Evolutionary conservation across 2,888 invertebrate species (phyloP).

Genomic region (Ophion ellenae): DNA sequence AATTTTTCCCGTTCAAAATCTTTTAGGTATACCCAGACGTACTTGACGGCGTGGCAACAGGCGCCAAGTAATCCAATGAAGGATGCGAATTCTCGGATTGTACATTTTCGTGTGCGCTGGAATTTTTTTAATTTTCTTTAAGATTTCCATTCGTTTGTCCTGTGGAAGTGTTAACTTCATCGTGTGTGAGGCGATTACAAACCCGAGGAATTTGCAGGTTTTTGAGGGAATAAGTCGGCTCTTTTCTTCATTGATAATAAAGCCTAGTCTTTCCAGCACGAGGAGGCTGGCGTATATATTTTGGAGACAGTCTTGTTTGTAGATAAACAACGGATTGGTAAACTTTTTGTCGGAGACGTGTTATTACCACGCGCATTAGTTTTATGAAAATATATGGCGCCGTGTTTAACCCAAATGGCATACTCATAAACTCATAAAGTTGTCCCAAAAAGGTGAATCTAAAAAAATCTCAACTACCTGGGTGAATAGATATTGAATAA

Average conservation of each 20-base stretch:
- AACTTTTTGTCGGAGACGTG: conserved; percentile 19
- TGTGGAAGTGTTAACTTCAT: conserved; percentile 38
- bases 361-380: conserved; percentile 7
- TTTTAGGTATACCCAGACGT: conserved; percentile 20
- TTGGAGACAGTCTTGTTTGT: background rate
- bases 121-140: conserved; percentile 33
- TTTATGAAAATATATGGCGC: conserved; percentile 39
- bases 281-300: conserved; percentile 1
- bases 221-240: conserved; percentile 33
- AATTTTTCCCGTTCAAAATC: conserved; percentile 23
- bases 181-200: conserved; percentile 20
- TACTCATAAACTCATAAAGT: conserved; percentile 31
- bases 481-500: too few relatives aligned
- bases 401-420: conserved; percentile 30
- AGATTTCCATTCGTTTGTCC: conserved; percentile 35
- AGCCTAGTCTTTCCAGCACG: conserved; percentile 28
- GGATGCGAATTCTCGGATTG: conserved; percentile 49
- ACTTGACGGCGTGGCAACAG: conserved; percentile 7
- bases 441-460: conserved; percentile 25
- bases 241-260: conserved; percentile 53
- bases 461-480: background rate
- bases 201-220: conserved; percentile 24
- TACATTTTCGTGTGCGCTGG: conserved; percentile 5
- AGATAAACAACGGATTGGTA: conserved; percentile 31
- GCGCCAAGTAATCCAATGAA: conserved; percentile 21